Evolutionary conservation across 2,797 vertebrate species (phyloP).

Genomic region (Coluber constrictor): DNA sequence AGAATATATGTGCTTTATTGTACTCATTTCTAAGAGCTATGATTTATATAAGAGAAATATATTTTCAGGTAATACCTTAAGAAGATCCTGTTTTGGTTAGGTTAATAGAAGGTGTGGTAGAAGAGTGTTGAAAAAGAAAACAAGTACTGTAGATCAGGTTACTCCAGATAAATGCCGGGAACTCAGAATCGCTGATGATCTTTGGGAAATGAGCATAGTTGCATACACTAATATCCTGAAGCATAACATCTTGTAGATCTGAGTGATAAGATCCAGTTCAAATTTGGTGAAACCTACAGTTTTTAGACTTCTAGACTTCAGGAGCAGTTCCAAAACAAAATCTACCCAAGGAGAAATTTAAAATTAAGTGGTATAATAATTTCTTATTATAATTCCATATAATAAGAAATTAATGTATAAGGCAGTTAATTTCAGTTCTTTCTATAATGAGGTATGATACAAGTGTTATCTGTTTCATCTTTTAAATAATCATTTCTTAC

Average conservation of each 20-base stretch:
- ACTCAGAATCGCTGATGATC: neutral
- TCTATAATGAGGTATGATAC: neutral
- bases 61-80: neutral
- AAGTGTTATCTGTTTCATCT: neutral
- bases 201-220: neutral
- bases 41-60: neutral
- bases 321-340: neutral
- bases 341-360: neutral
- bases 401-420: neutral
- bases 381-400: neutral
- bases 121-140: neutral
- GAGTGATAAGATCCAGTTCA: neutral
- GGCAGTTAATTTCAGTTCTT: neutral
- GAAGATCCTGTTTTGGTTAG: neutral
- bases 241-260: neutral
- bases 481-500: neutral
- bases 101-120: neutral
- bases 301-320: neutral
- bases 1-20: neutral
- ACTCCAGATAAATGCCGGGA: slow-evolving; percentile 9
- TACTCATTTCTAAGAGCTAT: neutral
- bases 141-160: neutral
- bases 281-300: neutral
- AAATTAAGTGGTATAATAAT: neutral
- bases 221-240: neutral